Evolutionary conservation across 2,888 invertebrate genomes (phyloP).

Genomic region (Caenorhabditis plicata): DNA sequence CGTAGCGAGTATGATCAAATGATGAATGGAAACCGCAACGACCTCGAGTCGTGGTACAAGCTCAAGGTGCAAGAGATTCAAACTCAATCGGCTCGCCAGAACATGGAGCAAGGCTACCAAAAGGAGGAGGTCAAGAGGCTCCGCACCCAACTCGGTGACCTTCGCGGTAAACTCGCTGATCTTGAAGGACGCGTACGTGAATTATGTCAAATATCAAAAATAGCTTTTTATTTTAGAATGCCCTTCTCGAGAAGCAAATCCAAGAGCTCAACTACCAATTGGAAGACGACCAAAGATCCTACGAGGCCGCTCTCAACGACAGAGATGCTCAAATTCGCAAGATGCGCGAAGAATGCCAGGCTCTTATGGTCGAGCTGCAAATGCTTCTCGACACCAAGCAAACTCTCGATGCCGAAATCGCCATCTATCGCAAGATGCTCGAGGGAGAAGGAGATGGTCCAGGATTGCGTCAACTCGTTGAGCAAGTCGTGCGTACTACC

Average conservation of each 20-base stretch:
- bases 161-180: constrained; percentile 68
- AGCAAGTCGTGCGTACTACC: constrained; percentile 64
- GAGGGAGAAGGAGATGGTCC: constrained; percentile 70
- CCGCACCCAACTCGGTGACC: constrained; percentile 67
- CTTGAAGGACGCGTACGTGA: constrained; percentile 68
- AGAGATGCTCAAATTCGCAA: constrained; percentile 66
- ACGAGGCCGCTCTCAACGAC: constrained; percentile 67
- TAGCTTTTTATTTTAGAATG: constrained; percentile 66
- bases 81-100: constrained; percentile 67
- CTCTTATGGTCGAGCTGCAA: constrained; percentile 67
- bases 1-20: constrained; percentile 68
- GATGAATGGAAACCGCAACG: constrained; percentile 67
- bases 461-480: constrained; percentile 64
- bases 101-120: constrained; percentile 68
- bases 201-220: no score
- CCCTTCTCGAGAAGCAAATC: constrained; percentile 68
- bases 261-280: constrained; percentile 68
- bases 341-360: constrained; percentile 66
- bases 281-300: constrained; percentile 66
- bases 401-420: constrained; percentile 70
- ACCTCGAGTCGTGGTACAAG: constrained; percentile 70
- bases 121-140: constrained; percentile 66
- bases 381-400: constrained; percentile 69
- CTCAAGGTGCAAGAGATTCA: constrained; percentile 70
- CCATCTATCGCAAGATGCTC: constrained; percentile 70